Percentiles rank a stretch among this genome's conserved stretches.
Conservation (phyloP, 2,797 vertebrate genomes). For the Mionectes olivaceus region DNA sequence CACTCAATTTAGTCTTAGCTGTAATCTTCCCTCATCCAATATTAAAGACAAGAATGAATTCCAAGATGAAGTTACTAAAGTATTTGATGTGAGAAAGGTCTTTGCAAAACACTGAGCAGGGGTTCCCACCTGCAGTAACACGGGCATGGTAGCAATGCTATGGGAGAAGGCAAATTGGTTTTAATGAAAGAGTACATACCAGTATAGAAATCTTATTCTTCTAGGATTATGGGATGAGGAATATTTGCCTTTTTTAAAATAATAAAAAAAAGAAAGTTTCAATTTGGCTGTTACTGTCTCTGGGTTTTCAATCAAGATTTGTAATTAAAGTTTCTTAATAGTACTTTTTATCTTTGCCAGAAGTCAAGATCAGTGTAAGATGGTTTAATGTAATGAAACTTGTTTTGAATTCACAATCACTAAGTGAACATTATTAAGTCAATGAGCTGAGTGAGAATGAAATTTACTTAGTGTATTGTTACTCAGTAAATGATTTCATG, state of each 20-base stretch:
- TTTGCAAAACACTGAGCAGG: neutral
- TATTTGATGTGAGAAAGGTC: neutral
- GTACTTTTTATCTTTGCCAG: neutral
- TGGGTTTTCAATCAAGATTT: neutral
- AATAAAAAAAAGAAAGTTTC: neutral
- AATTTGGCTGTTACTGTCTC: neutral
- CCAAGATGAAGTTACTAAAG: neutral
- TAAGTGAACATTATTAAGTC: slow-evolving; percentile 2
- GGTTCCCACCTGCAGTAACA: neutral
- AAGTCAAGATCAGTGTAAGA: neutral
- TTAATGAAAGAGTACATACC: neutral
- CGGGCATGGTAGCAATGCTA: neutral
- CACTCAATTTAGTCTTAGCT: neutral
- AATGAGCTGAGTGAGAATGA: neutral
- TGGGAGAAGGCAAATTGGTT: neutral
- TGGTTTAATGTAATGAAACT: neutral
- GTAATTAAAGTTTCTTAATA: slow-evolving; percentile 4
- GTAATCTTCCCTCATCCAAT: neutral
- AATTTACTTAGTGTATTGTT: neutral
- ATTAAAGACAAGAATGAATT: neutral
- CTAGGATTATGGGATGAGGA: neutral
- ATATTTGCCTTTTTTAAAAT: neutral
- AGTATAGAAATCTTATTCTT: neutral
- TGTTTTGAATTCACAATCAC: neutral
- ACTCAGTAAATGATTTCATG: neutral